Percentiles rank a stretch among this genome's conserved stretches.
phyloP scores from a whole-genome alignment of 2,113 vertebrate species.

The Nycticorax nycticorax region DNA sequence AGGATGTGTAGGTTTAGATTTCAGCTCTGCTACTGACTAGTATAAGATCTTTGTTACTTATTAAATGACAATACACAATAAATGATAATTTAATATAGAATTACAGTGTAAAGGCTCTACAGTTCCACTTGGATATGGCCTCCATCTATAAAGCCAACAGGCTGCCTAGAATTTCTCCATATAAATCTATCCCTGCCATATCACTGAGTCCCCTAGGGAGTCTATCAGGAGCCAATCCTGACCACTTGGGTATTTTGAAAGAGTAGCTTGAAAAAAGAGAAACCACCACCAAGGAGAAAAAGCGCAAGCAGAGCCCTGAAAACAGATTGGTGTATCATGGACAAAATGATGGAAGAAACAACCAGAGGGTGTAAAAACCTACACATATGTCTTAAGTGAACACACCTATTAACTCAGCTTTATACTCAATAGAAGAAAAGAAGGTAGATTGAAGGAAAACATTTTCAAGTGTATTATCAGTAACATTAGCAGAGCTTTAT shows the following conservation, averaged over 20 bases:
- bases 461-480: neutral
- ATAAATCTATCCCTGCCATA: neutral
- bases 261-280: neutral
- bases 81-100: neutral
- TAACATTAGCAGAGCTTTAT: neutral
- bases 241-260: neutral
- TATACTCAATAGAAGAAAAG: neutral
- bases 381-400: neutral
- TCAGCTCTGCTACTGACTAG: neutral
- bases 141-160: neutral
- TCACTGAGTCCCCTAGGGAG: neutral
- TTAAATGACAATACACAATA: neutral
- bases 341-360: neutral
- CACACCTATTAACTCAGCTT: neutral
- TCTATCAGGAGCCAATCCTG: neutral
- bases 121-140: neutral
- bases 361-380: neutral
- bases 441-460: neutral
- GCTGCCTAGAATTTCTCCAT: neutral
- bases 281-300: neutral
- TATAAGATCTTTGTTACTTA: neutral
- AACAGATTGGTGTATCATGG: neutral
- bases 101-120: neutral
- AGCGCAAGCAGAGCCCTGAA: neutral
- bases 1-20: neutral